Base-by-base conservation (phyloP, 2,113 vertebrate genomes). In the Sphyrna mokarran region DNA sequence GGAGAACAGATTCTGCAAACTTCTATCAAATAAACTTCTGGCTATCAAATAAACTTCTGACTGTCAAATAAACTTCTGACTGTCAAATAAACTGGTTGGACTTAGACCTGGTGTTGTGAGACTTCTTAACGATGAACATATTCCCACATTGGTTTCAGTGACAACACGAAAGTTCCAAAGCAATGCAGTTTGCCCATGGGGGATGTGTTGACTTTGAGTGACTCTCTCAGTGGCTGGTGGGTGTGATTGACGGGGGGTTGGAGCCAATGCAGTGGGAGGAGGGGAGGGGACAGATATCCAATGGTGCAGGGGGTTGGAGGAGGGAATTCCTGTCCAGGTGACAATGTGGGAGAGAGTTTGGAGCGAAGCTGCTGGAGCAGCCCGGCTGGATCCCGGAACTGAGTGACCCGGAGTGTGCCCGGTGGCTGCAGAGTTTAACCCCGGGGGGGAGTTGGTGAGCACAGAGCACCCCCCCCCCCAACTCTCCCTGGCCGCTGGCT, bases 301-400 rank as follows among this genome's bases (percentile, higher is more conserved):
- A 40, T 63, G 58, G 87, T 18, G 87, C 2, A 11, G 11, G 87
- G 87, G 29, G 58, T 11, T 4, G 61, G 33, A 13, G 87, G 87
- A 33, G 89, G 89, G 61, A 93, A 63, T 93, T 93, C 89, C 61
- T 22, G 33, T 93, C 61, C 89, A 93, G 89, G 89, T 93, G 89
- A 66, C 37, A 93, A 37, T 93, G 89, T 93, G 11, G 87, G 61
- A 66, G 89, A 91, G 89, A 93, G 89, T 93, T 66, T n/a, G 58
- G 58, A 61, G 54, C 37, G 87, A 63, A 90, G 48, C 43, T 54
- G 23, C 1, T 22, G 2, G 22, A 11, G 54, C 20, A 87, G 37
- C n/a, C 43, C 33, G 61, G 89, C 37, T 83, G 14, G 78, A 83
- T 83, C 78, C 78, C 37, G 37, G 80, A 40, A 40, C 16, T 40